phyloP scores from a whole-genome alignment of 2,797 vertebrate species.

The Brachyalestes nurse region DNA sequence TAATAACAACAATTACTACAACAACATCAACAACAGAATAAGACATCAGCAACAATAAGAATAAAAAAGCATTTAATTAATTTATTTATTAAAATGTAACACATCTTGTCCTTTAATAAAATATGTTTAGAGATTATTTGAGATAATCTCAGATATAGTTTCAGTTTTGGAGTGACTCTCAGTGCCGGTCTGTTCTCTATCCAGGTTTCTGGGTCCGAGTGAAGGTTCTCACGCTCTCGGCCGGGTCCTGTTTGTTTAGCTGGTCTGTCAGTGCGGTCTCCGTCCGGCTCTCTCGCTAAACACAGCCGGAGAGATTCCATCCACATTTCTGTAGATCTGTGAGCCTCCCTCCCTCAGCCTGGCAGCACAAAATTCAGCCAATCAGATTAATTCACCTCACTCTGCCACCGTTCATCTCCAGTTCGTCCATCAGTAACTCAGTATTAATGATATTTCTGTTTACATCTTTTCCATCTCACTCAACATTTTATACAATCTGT shows the following conservation, averaged over 20 bases:
- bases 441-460: too few species aligned
- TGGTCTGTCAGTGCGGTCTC: constrained; percentile 20
- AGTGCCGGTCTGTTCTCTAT: background rate
- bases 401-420: too few species aligned
- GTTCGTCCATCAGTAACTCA: too few species aligned
- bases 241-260: constrained; percentile 11
- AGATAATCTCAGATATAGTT: background rate
- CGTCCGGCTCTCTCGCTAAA: constrained; percentile 40
- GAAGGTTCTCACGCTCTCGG: constrained; percentile 19
- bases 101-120: too few species aligned
- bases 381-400: background rate
- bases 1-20: too few species aligned
- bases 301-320: constrained; percentile 40
- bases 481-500: too few species aligned
- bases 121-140: too few species aligned
- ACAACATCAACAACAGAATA: too few species aligned
- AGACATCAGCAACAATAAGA: too few species aligned
- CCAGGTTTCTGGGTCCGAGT: background rate
- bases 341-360: background rate
- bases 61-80: too few species aligned
- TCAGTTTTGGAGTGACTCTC: background rate
- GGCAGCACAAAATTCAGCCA: background rate
- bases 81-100: too few species aligned
- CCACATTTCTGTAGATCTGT: constrained; percentile 37
- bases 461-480: too few species aligned